Conservation (phyloP, 2,797 vertebrate species). For the Gymnocypris eckloni region DNA sequence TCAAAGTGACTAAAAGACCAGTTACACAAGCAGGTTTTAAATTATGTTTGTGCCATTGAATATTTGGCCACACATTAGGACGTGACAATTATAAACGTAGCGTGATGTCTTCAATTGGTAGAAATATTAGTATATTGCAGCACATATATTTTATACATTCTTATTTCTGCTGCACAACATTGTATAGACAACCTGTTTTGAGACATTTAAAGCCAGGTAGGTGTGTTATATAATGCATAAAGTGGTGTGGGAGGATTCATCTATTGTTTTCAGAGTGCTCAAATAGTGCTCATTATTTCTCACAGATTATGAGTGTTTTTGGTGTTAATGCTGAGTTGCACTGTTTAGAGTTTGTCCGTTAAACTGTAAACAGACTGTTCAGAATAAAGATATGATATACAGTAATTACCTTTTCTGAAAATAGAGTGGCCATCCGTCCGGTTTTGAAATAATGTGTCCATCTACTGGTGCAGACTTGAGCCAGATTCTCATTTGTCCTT, state of each 20-base stretch:
- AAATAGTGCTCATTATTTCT: constrained; percentile 31
- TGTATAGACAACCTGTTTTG: neutral
- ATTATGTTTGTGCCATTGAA: constrained; percentile 68
- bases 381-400: neutral
- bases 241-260: constrained; percentile 53
- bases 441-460: neutral
- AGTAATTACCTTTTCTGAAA: neutral
- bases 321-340: neutral
- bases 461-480: neutral
- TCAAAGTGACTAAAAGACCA: constrained; percentile 79
- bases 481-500: no score
- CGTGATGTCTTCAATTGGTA: neutral
- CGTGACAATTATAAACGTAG: neutral
- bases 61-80: constrained; percentile 61
- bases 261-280: constrained; percentile 25
- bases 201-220: constrained; percentile 20
- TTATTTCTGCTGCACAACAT: neutral
- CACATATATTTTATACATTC: neutral
- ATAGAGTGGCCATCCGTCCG: neutral
- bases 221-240: constrained; percentile 30
- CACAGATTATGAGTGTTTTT: neutral
- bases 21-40: constrained; percentile 70
- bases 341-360: neutral
- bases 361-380: neutral
- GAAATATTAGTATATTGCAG: neutral